Conservation (phyloP, 2,113 vertebrate genomes). For the Porphyrio hochstetteri region DNA sequence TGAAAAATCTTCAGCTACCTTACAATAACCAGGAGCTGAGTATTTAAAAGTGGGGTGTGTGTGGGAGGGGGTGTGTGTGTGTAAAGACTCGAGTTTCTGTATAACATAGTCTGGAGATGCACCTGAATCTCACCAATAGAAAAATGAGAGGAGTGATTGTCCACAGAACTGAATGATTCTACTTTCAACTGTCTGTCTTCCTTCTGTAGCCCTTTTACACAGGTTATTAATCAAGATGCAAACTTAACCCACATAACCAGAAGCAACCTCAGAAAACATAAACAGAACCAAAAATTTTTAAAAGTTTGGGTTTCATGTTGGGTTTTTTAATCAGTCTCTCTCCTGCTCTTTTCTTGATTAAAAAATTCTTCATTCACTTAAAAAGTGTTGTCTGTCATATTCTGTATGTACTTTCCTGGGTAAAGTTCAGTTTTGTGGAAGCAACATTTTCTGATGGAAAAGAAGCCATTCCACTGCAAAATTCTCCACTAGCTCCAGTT, state of each 20-base stretch:
- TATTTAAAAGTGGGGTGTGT: neutral
- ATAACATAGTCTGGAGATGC: neutral
- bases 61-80: too few relatives aligned
- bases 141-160: neutral
- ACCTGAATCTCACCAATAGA: neutral
- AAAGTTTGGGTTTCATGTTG: neutral
- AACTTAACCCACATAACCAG: neutral
- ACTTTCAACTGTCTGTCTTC: neutral
- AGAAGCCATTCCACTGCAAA: neutral
- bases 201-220: neutral
- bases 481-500: neutral
- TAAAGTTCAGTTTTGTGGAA: neutral
- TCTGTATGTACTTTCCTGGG: neutral
- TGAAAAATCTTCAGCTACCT: neutral
- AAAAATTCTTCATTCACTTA: neutral
- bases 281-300: neutral
- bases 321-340: neutral
- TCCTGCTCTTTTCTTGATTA: neutral
- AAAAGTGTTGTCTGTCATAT: neutral
- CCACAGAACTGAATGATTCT: neutral
- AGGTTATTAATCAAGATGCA: neutral
- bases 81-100: neutral
- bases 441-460: neutral
- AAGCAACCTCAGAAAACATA: neutral
- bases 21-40: neutral